These are phyloP conservation scores for Cynaeus angustus DNA, from an alignment of 2,888 invertebrate species.

Conservation along the genomic window DNA sequence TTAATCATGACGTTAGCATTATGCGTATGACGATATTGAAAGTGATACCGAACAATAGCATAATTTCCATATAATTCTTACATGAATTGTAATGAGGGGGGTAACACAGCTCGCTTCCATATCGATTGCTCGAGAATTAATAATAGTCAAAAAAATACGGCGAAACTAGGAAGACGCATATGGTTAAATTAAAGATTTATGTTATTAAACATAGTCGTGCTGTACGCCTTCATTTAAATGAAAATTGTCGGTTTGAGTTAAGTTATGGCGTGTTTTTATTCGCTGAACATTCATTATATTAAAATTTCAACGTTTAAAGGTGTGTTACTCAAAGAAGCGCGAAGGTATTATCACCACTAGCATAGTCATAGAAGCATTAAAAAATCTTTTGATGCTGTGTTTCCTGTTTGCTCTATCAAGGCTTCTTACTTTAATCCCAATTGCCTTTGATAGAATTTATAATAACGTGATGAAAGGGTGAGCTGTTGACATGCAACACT, in stretches of 20 bases:
- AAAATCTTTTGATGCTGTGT: constrained; percentile 40
- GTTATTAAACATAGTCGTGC: constrained; percentile 2
- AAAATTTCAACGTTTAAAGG: constrained; percentile 14
- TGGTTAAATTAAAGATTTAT: too few species aligned
- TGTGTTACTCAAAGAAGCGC: constrained; percentile 5
- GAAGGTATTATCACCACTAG: constrained; percentile 32
- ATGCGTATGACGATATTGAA: constrained; percentile 26
- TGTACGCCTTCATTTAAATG: constrained; percentile 13
- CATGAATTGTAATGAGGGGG: constrained; percentile 21
- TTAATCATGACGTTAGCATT: constrained; percentile 24
- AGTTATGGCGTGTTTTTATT: constrained; percentile 15
- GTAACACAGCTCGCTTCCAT: background rate
- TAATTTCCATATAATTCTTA: constrained; percentile 37
- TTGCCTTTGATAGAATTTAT: constrained; percentile 44
- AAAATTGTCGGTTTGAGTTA: constrained; percentile 10
- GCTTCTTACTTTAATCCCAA: constrained; percentile 41
- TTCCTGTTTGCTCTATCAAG: constrained; percentile 32
- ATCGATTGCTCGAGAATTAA: background rate
- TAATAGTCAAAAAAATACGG: constrained; percentile 8
- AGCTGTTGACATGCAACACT: constrained; percentile 39
- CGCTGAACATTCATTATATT: constrained; percentile 1
- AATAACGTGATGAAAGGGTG: constrained; percentile 42
- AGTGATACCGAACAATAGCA: constrained; percentile 28
- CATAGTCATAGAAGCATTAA: constrained; percentile 29
- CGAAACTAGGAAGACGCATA: too few species aligned